Conservation (phyloP, 2,888 invertebrate genomes). For the Acleris cristana region DNA sequence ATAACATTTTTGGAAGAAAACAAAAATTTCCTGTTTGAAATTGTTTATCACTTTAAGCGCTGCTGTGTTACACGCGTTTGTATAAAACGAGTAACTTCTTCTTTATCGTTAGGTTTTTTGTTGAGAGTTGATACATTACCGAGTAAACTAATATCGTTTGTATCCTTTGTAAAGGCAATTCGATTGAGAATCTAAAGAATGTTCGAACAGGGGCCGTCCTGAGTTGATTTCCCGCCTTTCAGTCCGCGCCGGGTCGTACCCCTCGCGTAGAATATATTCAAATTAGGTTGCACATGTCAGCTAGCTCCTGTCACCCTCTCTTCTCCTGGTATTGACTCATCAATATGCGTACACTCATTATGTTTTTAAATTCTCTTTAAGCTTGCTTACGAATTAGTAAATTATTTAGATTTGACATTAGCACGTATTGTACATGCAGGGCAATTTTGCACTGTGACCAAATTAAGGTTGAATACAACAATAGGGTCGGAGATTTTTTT, state of each 20-base stretch:
- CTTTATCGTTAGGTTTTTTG: background rate
- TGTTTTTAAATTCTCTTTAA: background rate
- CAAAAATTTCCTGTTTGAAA: slow-evolving; percentile 20
- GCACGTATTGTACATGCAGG: no score
- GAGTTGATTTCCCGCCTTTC: slow-evolving; percentile 4
- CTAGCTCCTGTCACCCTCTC: background rate
- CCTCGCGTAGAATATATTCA: slow-evolving; percentile 6
- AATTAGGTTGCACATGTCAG: slow-evolving; percentile 2
- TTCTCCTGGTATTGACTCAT: slow-evolving; percentile 9
- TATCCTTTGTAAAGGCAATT: background rate
- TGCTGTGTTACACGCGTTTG: background rate
- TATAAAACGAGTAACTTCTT: no score
- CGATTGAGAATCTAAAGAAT: background rate
- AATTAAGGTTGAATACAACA: no score
- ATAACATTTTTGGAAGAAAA: slow-evolving; percentile 23
- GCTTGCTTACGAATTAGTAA: background rate
- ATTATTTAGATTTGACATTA: background rate
- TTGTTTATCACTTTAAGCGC: slow-evolving; percentile 18
- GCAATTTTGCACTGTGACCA: no score
- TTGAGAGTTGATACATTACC: no score
- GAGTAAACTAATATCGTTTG: background rate
- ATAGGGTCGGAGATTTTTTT: no score
- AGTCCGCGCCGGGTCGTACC: background rate
- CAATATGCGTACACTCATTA: slow-evolving; percentile 8
- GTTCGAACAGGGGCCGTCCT: no score